These are phyloP conservation scores for Mirza zaza DNA, from an alignment of 2,113 vertebrate genomes.

Conservation along the genomic window DNA sequence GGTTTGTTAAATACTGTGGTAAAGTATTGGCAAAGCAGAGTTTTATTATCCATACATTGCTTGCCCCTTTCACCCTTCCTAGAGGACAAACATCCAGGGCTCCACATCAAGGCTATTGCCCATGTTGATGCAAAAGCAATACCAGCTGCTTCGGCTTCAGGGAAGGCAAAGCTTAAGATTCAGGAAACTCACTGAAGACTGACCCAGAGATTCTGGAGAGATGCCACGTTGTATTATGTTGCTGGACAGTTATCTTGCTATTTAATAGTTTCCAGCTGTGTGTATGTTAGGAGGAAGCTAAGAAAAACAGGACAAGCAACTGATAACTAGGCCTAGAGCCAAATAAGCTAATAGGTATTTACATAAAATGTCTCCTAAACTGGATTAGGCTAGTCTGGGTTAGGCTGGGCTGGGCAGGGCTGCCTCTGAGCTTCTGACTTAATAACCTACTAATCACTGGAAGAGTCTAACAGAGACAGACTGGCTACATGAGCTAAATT, in stretches of 20 bases:
- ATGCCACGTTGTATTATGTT: too few species aligned
- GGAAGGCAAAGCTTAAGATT: not conserved
- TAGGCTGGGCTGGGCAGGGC: too few species aligned
- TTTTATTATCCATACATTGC: not conserved
- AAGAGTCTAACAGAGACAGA: not conserved
- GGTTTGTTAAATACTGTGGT: not conserved
- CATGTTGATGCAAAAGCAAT: not conserved
- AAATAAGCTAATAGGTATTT: not conserved
- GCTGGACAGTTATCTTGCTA: not conserved
- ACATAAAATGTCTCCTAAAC: not conserved
- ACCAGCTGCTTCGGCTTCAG: not conserved
- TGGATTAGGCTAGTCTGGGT: not conserved
- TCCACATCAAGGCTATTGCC: fast-evolving
- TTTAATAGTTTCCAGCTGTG: not conserved
- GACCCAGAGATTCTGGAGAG: not conserved
- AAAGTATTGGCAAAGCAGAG: too few species aligned
- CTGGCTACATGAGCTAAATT: not conserved
- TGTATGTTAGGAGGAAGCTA: not conserved
- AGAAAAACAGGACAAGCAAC: not conserved
- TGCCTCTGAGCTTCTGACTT: not conserved
- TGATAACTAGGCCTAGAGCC: not conserved
- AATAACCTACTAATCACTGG: not conserved
- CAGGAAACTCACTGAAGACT: not conserved
- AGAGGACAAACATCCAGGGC: not conserved
- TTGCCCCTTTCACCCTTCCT: not conserved